A percentile compares a stretch with the other conserved stretches of the same genome.
phyloP scores from a whole-genome alignment of 1,140 invertebrate genomes.

The Drosophila tani region DNA sequence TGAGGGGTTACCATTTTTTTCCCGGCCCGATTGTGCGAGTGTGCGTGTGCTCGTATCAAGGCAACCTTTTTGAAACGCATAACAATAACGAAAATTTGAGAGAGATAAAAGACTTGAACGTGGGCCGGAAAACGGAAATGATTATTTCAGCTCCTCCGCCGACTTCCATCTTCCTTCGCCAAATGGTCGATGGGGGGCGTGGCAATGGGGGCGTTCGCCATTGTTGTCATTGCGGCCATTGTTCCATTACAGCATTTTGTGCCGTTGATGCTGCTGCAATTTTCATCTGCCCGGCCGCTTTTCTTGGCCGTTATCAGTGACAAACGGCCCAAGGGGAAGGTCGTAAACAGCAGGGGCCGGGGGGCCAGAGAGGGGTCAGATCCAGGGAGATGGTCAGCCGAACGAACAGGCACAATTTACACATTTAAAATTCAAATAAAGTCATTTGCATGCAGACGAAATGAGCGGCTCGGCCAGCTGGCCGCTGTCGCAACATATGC shows the following conservation, averaged over 20 bases:
- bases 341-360: slow-evolving; percentile 15
- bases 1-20: slow-evolving; percentile 23
- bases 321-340: slow-evolving; percentile 67
- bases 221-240: slow-evolving; percentile 77
- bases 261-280: slow-evolving; percentile 62
- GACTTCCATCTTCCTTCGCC: slow-evolving; percentile 40
- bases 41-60: slow-evolving; percentile 46
- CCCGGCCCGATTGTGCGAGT: background rate
- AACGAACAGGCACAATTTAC: slow-evolving; percentile 69
- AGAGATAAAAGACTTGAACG: slow-evolving; percentile 80
- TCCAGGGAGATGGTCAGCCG: slow-evolving; percentile 20
- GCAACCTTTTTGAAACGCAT: slow-evolving; percentile 80
- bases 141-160: slow-evolving; percentile 67
- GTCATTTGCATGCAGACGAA: slow-evolving; percentile 81
- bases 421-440: slow-evolving; percentile 84
- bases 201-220: slow-evolving; percentile 31
- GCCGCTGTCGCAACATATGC: slow-evolving; percentile 72
- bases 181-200: slow-evolving; percentile 4
- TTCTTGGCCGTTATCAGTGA: slow-evolving; percentile 78
- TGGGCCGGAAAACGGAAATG: slow-evolving; percentile 80
- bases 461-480: slow-evolving; percentile 59
- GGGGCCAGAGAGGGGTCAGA: slow-evolving; percentile 25
- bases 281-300: slow-evolving; percentile 65
- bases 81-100: slow-evolving; percentile 83
- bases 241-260: slow-evolving; percentile 62